Evolutionary conservation across 2,888 invertebrate species (phyloP).

Genomic region (Agrypnus murinus): DNA sequence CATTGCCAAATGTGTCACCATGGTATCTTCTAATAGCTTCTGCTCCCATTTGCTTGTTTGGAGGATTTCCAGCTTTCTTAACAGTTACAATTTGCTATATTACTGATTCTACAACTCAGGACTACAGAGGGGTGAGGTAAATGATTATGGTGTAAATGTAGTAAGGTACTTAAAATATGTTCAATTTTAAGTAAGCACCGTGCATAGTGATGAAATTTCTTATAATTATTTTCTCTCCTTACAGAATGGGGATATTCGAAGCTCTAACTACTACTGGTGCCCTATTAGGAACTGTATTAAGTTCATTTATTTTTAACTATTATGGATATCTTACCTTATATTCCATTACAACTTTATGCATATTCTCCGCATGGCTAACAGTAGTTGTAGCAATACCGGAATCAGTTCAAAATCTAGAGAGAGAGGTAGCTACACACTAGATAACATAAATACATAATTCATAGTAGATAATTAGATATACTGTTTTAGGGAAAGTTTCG

Average conservation of each 20-base stretch:
- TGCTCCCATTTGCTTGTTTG: constrained; percentile 76
- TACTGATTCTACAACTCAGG: constrained; percentile 77
- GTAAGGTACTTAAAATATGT: no score
- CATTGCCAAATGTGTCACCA: constrained; percentile 61
- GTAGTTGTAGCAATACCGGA: constrained; percentile 73
- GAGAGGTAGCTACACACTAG: constrained; percentile 3
- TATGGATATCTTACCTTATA: constrained; percentile 75
- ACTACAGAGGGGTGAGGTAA: constrained; percentile 78
- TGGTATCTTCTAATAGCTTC: constrained; percentile 72
- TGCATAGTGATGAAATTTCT: no score
- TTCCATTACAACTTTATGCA: constrained; percentile 69
- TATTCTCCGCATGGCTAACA: constrained; percentile 72
- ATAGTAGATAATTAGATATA: neutral
- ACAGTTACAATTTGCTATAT: constrained; percentile 75
- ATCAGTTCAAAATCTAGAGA: constrained; percentile 66
- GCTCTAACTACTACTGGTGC: constrained; percentile 76
- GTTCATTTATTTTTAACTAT: constrained; percentile 75
- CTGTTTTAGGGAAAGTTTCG: constrained; percentile 30
- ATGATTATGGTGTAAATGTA: no score
- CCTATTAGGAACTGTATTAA: constrained; percentile 76
- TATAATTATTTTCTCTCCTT: no score
- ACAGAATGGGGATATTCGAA: constrained; percentile 79
- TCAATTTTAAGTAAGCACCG: no score
- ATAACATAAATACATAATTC: neutral
- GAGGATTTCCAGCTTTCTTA: constrained; percentile 77